Evolutionary conservation across 2,888 invertebrate species (phyloP).

Genomic region (Cyclophora punctaria): DNA sequence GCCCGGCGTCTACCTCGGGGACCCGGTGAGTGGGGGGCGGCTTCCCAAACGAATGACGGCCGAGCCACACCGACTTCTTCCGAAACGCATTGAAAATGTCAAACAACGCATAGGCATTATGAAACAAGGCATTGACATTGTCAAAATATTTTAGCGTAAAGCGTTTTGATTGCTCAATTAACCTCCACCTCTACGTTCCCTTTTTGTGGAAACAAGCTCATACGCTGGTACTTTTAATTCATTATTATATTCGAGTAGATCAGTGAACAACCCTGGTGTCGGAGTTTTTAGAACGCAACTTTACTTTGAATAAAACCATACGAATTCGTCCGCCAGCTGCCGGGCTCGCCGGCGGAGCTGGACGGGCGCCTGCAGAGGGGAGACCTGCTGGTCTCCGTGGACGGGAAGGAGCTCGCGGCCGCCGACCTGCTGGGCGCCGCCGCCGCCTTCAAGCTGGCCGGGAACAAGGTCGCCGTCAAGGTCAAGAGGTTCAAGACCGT

Average conservation of each 20-base stretch:
- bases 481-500: slow-evolving; percentile 88
- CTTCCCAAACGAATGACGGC: too few relatives aligned
- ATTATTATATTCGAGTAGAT: too few relatives aligned
- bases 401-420: slow-evolving; percentile 86
- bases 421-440: slow-evolving; percentile 90
- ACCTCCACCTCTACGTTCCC: not conserved
- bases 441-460: slow-evolving; percentile 90
- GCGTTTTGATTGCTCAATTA: too few relatives aligned
- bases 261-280: too few relatives aligned
- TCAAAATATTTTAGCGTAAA: too few relatives aligned
- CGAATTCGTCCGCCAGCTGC: slow-evolving; percentile 72
- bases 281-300: too few relatives aligned
- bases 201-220: too few relatives aligned
- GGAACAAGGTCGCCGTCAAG: slow-evolving; percentile 87
- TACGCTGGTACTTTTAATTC: too few relatives aligned
- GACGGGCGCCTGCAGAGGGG: slow-evolving; percentile 94
- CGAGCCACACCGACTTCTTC: too few relatives aligned
- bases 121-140: too few relatives aligned
- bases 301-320: too few relatives aligned
- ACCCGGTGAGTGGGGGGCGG: slow-evolving; percentile 93
- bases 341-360: slow-evolving; percentile 89
- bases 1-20: slow-evolving; percentile 91
- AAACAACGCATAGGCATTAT: too few relatives aligned
- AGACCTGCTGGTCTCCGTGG: slow-evolving; percentile 91
- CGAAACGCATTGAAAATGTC: not conserved